Evolutionary conservation across 2,113 vertebrate species (phyloP).

Genomic region (Hiodon alosoides): DNA sequence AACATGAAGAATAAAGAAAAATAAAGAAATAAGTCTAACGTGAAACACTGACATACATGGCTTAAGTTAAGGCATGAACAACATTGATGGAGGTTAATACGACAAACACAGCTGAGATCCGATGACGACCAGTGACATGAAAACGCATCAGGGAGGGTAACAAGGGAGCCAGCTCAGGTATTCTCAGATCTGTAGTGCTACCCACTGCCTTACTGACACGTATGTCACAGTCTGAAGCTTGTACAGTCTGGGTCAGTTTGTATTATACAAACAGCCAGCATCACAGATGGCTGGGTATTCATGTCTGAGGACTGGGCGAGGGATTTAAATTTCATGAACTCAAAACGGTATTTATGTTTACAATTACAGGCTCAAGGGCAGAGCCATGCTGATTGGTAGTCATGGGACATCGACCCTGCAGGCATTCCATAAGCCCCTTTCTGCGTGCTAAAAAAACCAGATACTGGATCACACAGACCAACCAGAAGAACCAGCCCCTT

Average conservation of each 20-base stretch:
- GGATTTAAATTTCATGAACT: too few relatives aligned
- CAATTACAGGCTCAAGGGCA: neutral
- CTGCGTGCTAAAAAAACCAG: too few relatives aligned
- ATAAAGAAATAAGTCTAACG: conserved; percentile 1
- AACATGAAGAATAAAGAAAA: conserved; percentile 16
- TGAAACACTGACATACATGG: neutral
- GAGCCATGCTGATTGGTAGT: too few relatives aligned
- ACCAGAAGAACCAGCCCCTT: conserved; percentile 70
- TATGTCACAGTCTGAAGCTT: too few relatives aligned
- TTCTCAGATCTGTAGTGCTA: too few relatives aligned
- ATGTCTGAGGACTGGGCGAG: too few relatives aligned
- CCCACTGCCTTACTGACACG: too few relatives aligned
- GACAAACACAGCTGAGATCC: neutral
- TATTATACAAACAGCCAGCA: neutral
- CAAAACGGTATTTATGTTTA: neutral
- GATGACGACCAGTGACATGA: neutral
- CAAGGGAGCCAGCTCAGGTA: neutral
- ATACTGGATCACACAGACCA: too few relatives aligned
- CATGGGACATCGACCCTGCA: too few relatives aligned
- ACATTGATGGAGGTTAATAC: conserved; percentile 5
- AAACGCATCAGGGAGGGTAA: neutral
- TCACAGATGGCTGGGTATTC: neutral
- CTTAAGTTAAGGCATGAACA: neutral
- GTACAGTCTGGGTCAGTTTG: too few relatives aligned
- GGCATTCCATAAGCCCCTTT: too few relatives aligned